phyloP scores from a whole-genome alignment of 2,113 vertebrate species.

The Ceuthmochares aereus region DNA sequence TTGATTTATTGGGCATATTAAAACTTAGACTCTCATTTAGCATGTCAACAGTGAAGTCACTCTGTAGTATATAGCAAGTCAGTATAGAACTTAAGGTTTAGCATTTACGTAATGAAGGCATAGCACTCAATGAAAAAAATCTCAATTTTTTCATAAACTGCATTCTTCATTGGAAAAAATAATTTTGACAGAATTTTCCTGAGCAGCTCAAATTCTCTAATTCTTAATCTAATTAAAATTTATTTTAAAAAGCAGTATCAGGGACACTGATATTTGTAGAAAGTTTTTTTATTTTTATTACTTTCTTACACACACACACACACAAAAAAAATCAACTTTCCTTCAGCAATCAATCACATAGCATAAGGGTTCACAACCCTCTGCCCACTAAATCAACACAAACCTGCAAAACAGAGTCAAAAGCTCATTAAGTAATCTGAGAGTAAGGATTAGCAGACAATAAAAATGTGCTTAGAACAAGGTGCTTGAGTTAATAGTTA shows the following conservation, averaged over 20 bases:
- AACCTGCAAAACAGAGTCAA: background rate
- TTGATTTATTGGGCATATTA: background rate
- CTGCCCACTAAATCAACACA: background rate
- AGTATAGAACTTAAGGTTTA: background rate
- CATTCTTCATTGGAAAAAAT: background rate
- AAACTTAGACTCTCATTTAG: background rate
- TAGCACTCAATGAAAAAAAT: background rate
- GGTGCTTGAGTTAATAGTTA: background rate
- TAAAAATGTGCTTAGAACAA: background rate
- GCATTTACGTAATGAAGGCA: background rate
- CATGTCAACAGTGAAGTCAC: background rate
- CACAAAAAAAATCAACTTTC: background rate
- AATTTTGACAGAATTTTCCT: background rate
- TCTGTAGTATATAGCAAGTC: background rate
- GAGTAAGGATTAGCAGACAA: background rate
- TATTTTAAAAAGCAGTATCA: background rate
- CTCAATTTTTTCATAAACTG: background rate
- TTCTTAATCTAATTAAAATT: background rate
- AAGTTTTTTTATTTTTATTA: background rate
- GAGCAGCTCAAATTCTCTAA: background rate
- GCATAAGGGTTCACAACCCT: background rate
- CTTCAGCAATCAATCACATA: background rate
- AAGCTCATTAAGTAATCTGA: background rate
- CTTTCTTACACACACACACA: background rate
- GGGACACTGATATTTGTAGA: background rate